Evolutionary conservation across 30 jellyfish, hydroid and myxozoan species (phyloP).

Genomic region (Cassiopea xamachana): DNA sequence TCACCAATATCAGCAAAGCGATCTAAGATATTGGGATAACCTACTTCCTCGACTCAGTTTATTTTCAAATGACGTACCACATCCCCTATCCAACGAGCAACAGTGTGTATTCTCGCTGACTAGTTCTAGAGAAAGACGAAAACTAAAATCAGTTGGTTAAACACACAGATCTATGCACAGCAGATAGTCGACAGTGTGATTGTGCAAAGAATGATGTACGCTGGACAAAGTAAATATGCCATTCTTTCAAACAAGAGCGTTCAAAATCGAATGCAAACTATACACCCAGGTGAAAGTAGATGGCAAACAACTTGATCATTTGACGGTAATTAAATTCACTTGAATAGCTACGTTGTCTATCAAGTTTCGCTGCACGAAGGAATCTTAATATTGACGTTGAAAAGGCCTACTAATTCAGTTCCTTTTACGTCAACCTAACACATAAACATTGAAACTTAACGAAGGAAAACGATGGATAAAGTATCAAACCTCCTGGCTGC

Average conservation of each 20-base stretch:
- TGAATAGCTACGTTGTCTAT: constrained; percentile 47
- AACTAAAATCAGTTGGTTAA: constrained; percentile 16
- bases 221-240: constrained; percentile 27
- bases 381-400: neutral
- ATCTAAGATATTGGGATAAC: neutral
- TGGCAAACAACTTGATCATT: constrained; percentile 64
- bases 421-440: no score
- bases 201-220: constrained; percentile 8
- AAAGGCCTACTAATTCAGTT: neutral
- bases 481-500: constrained; percentile 26
- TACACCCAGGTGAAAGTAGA: constrained; percentile 55
- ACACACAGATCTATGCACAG: constrained; percentile 27
- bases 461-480: neutral
- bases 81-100: neutral
- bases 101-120: constrained; percentile 41
- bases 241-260: constrained; percentile 34
- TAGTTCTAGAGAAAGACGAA: constrained; percentile 28
- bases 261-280: constrained; percentile 68
- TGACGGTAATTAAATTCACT: constrained; percentile 60
- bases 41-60: neutral
- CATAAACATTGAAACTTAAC: neutral
- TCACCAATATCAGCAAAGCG: neutral
- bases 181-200: constrained; percentile 47
- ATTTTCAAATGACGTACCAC: neutral
- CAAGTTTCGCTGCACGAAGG: constrained; percentile 21